A percentile compares a stretch with the other conserved stretches of the same genome.
Conservation (phyloP, 2,113 vertebrate genomes). For the Xiphophorus couchianus region DNA sequence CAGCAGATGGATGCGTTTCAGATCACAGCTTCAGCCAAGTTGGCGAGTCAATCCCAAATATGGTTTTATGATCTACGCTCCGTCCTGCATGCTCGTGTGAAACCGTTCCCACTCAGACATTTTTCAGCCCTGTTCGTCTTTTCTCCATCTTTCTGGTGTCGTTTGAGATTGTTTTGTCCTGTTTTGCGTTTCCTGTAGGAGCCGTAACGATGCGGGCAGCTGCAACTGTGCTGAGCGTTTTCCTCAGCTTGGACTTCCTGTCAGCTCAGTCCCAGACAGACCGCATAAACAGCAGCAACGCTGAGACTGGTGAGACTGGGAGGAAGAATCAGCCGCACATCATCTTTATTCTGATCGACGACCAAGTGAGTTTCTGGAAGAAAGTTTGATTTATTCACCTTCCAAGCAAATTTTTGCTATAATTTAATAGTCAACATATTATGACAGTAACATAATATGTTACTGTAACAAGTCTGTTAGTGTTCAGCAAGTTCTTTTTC, state of each 20-base stretch:
- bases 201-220: conserved; percentile 40
- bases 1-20: conserved; percentile 51
- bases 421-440: too few relatives aligned
- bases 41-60: conserved; percentile 38
- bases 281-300: conserved; percentile 71
- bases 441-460: neutral
- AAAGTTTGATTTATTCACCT: neutral
- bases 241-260: conserved; percentile 84
- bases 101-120: conserved; percentile 30
- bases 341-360: conserved; percentile 93
- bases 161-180: neutral
- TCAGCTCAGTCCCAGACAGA: conserved; percentile 82
- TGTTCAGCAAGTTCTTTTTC: neutral
- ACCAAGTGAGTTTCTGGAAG: conserved; percentile 79
- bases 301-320: conserved; percentile 35
- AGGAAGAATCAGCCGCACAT: conserved; percentile 86
- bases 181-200: conserved; percentile 8
- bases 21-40: conserved; percentile 36
- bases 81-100: conserved; percentile 29
- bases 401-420: neutral
- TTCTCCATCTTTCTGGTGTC: neutral
- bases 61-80: conserved; percentile 47
- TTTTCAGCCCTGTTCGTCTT: conserved; percentile 10
- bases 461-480: neutral
- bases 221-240: conserved; percentile 75